phyloP scores from a whole-genome alignment of 2,113 vertebrate species.

The Synchiropus splendidus region DNA sequence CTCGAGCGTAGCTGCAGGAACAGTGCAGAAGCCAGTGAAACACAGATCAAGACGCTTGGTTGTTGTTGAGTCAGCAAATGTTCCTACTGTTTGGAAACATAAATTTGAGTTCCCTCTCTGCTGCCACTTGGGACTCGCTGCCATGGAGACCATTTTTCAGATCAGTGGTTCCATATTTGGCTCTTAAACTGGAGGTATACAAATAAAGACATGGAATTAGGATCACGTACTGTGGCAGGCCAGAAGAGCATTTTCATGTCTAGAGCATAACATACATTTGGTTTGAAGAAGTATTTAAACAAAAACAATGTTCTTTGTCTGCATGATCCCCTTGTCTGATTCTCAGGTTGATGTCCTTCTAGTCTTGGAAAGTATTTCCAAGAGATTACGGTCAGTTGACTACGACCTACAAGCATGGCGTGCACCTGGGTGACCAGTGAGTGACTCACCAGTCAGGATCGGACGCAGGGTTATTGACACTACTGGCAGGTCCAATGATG shows the following conservation, averaged over 20 bases:
- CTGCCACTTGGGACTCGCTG: constrained; percentile 71
- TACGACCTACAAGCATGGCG: no score
- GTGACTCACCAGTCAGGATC: constrained; percentile 82
- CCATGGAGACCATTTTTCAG: constrained; percentile 87
- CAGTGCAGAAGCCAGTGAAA: constrained; percentile 2
- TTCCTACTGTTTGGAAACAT: constrained; percentile 86
- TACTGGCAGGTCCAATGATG: constrained; percentile 81
- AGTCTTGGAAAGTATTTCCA: no score
- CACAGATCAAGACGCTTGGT: neutral
- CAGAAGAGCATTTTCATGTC: no score
- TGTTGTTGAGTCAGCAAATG: neutral
- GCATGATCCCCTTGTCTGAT: no score
- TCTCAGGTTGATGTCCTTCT: no score
- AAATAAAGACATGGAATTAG: no score
- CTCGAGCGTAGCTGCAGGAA: constrained; percentile 71
- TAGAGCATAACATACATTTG: no score
- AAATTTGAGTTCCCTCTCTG: constrained; percentile 84
- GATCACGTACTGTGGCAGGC: no score
- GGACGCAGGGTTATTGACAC: constrained; percentile 70
- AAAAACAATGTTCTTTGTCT: no score
- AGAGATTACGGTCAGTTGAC: no score
- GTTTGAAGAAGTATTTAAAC: neutral
- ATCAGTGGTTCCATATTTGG: constrained; percentile 84
- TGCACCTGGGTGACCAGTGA: no score
- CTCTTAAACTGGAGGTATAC: constrained; percentile 74